Evolutionary conservation across 2,797 vertebrate genomes (phyloP), one percentile per base, ranked within the genome.

Genomic region (Pelochelys cantorii): DNA sequence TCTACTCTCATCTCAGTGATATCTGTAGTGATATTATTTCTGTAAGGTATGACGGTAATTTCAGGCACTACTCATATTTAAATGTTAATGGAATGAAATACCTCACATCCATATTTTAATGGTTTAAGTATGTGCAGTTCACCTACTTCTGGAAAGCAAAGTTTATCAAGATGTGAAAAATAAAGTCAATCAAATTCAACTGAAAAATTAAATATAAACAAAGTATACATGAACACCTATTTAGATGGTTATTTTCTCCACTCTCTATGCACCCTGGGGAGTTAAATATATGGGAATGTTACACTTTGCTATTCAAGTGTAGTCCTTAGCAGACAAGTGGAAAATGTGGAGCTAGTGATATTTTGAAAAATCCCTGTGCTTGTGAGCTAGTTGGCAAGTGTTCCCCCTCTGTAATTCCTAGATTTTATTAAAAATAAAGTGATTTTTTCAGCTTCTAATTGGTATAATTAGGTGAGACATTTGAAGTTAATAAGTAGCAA

Each of bases 31-130:
- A 42, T 75, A 59, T 85, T 89, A 79, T 75, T 88, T 82, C 85
- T 96, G 84, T 91, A 92, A 94, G 60, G 87, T 93, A 94, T 65
- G 93, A 37, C 77, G 94, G 75, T 93, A 95, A 88, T 92, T 97
- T 80, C 78, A 95, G 84, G 18, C 57, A 74, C n/a, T 95, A 75
- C 52, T 77, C 15, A 82, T 85, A 71, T 86, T 95, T 94, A 97
- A 98, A 97, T 97, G 80, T 92, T 95, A 95, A 96, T 96, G 59
- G 81, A 87, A 42, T 92, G 65, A 94, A 96, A 94, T 95, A 94
- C 53, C 79, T 96, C 84, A 81, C 54, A 95, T 96, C 55, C 80
- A 93, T 95, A 95, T 97, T 97, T 97, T 95, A 97, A 94, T 79
- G 95, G 80, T 84, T 96, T 93, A 91, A 92, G 92, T 88, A 83